Percentiles rank a stretch among this genome's conserved stretches.
These are phyloP conservation scores for Etheostoma spectabile DNA, from an alignment of 2,113 vertebrate genomes.

Conservation along the genomic window DNA sequence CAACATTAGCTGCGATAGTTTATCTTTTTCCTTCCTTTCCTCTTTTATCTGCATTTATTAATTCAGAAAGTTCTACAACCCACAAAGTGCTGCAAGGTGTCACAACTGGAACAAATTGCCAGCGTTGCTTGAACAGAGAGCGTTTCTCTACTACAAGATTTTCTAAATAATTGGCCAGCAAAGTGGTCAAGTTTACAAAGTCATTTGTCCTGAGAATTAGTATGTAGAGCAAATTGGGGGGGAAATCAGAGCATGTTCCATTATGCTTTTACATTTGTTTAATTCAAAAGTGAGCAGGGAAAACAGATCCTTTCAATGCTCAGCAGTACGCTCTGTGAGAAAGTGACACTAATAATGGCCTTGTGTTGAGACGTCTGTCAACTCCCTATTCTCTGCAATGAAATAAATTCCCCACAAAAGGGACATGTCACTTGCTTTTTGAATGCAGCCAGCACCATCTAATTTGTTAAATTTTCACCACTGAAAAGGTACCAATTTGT, in stretches of 20 bases:
- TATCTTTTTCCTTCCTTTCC: background rate
- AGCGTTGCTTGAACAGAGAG: background rate
- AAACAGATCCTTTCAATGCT: constrained; percentile 52
- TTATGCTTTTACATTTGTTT: constrained; percentile 46
- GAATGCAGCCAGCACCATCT: constrained; percentile 54
- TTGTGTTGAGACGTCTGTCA: constrained; percentile 57
- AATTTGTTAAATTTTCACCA: constrained; percentile 65
- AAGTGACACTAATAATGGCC: constrained; percentile 73
- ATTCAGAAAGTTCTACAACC: constrained; percentile 36
- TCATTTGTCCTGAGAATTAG: constrained; percentile 14
- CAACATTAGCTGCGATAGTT: constrained; percentile 2
- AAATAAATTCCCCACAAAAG: constrained; percentile 63
- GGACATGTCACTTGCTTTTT: constrained; percentile 38
- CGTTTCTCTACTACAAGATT: background rate
- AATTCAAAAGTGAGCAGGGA: constrained; percentile 44
- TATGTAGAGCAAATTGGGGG: background rate
- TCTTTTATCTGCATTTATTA: constrained; percentile 35
- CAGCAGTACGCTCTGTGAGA: constrained; percentile 26
- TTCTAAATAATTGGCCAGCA: constrained; percentile 6
- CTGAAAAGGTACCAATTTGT: constrained; percentile 65
- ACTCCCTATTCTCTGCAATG: constrained; percentile 33
- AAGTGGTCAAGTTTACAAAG: constrained; percentile 53
- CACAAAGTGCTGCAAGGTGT: background rate
- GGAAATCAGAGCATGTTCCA: constrained; percentile 4
- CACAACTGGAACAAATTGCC: constrained; percentile 25